These are phyloP conservation scores for Dichetophora obliterata DNA, from an alignment of 2,888 invertebrate genomes.

Conservation along the genomic window DNA sequence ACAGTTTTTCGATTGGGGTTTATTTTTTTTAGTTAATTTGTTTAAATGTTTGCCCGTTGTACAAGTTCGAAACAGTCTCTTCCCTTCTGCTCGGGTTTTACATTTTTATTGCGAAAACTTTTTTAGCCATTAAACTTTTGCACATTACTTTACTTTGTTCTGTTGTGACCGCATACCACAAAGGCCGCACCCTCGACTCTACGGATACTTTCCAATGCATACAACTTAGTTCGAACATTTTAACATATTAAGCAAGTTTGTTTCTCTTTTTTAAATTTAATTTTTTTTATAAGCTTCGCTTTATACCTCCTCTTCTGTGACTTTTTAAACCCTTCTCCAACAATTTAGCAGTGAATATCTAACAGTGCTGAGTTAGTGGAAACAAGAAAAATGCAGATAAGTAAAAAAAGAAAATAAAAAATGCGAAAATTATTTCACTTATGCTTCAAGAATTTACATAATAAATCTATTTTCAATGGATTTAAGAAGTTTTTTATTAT, in stretches of 20 bases:
- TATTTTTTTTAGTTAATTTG: background rate
- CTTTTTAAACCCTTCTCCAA: no score
- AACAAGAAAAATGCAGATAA: no score
- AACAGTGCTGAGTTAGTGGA: no score
- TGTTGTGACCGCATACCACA: background rate
- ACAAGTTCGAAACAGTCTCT: background rate
- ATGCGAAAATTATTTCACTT: constrained; percentile 27
- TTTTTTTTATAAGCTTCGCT: background rate
- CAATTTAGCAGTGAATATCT: no score
- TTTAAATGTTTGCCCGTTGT: background rate
- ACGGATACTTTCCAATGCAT: background rate
- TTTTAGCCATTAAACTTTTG: background rate
- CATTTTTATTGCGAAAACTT: constrained; percentile 14
- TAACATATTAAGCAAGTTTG: constrained; percentile 21
- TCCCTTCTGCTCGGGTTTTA: background rate
- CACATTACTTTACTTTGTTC: background rate
- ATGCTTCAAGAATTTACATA: constrained; percentile 32
- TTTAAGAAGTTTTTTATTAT: background rate
- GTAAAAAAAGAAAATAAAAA: no score
- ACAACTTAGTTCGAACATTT: constrained; percentile 1
- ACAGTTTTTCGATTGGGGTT: no score
- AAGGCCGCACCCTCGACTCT: background rate
- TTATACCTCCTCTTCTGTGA: no score
- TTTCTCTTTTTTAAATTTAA: background rate
- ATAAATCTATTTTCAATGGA: constrained; percentile 31